These are phyloP conservation scores for Pristionchus exspectatus DNA, from an alignment of 2,888 invertebrate genomes.

Conservation along the genomic window DNA sequence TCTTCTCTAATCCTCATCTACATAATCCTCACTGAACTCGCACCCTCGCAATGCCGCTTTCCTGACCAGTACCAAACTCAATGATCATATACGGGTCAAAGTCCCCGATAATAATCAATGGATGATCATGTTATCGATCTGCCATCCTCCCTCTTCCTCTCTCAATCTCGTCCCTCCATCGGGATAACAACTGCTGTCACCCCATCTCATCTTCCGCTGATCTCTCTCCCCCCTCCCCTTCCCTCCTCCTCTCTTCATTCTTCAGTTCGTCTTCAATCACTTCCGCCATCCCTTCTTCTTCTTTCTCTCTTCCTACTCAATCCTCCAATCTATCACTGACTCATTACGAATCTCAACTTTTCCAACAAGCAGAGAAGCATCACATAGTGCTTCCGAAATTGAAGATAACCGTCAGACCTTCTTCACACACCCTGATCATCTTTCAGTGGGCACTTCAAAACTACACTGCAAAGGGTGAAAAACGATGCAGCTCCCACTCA, in stretches of 20 bases:
- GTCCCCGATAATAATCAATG: background rate
- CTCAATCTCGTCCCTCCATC: conserved; percentile 10
- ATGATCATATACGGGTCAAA: background rate
- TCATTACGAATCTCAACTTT: background rate
- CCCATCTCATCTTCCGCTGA: conserved; percentile 11
- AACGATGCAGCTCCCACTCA: background rate
- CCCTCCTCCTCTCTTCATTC: conserved; percentile 36
- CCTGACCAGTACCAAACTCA: background rate
- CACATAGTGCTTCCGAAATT: background rate
- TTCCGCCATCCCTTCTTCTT: conserved; percentile 16
- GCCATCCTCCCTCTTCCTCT: background rate
- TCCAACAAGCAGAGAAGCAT: background rate
- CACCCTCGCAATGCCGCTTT: background rate
- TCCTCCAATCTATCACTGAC: conserved; percentile 1
- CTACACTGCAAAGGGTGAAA: conserved; percentile 14
- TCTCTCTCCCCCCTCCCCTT: background rate
- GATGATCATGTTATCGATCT: background rate
- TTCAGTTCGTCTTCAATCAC: conserved; percentile 39
- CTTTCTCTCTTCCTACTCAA: conserved; percentile 14
- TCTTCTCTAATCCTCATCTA: background rate
- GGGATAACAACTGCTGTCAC: conserved; percentile 40
- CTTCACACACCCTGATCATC: background rate
- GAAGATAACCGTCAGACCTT: background rate
- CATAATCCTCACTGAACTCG: conserved; percentile 15
- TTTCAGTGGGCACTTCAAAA: conserved; percentile 11